Percentiles rank a stretch among this genome's conserved stretches.
Evolutionary conservation across 2,113 vertebrate genomes (phyloP).

Genomic region (Laterallus jamaicensis): DNA sequence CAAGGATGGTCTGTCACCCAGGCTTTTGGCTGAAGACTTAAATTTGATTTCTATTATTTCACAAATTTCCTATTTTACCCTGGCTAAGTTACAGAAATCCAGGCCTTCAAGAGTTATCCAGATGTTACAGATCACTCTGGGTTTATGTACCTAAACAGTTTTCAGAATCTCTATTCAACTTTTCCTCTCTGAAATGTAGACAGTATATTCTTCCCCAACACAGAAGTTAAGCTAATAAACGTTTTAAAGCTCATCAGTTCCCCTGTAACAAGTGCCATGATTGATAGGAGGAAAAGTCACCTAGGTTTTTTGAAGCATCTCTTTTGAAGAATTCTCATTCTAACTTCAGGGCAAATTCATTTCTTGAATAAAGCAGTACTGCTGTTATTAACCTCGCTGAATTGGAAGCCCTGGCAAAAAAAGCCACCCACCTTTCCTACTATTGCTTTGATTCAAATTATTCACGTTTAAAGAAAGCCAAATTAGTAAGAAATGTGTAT

Average conservation of each 20-base stretch:
- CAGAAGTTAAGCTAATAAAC: rapidly evolving
- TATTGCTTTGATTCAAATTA: slow-evolving; percentile 12
- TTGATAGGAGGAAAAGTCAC: not conserved
- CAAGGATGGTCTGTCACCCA: not conserved
- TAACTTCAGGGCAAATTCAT: slow-evolving; percentile 6
- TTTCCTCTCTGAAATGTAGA: not conserved
- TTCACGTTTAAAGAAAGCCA: not conserved
- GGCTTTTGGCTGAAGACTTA: not conserved
- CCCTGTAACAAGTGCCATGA: not conserved
- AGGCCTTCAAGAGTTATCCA: not conserved
- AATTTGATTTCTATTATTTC: not conserved
- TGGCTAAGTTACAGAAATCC: not conserved
- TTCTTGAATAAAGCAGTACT: not conserved
- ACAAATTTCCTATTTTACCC: not conserved
- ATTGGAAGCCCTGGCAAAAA: not conserved
- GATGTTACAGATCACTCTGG: not conserved
- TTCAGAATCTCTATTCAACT: not conserved
- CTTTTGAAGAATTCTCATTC: not conserved
- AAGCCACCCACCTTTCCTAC: not conserved
- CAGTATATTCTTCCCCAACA: not conserved
- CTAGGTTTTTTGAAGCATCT: not conserved
- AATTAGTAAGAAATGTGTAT: not conserved
- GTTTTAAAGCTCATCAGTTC: not conserved
- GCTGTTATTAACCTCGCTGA: not conserved
- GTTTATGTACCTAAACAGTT: not conserved